Base-by-base conservation (phyloP, 2,888 invertebrate species). In the Zeuzera pyrina region DNA sequence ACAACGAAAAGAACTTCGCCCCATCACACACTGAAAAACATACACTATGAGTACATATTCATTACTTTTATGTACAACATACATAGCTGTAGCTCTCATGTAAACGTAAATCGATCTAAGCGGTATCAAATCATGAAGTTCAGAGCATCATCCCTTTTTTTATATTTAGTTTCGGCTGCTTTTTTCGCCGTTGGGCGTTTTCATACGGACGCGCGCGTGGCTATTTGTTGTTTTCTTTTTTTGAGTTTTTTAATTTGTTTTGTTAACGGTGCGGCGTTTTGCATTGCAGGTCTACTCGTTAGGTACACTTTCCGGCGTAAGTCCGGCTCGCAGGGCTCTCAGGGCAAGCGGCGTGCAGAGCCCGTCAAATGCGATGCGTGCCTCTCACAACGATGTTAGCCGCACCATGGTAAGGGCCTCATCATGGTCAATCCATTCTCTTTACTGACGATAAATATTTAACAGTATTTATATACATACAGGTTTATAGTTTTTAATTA, bases 271-370 rank as follows among this genome's bases (percentile, higher is more conserved):
- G 64, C 71, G 72, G 77, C 83, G 65, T 84, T 84, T 83, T 81
- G 72, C 77, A 81, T 84, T 84, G 73, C 84, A 84, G 84, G 84
- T 84, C 84, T 84, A 64, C 84, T 84, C 79, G 84, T 84, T 84
- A 84, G 84, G 84, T 84, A 84, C 83, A 84, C 84, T 76, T 84
- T 84, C 76, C 84, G 84, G 68, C 84, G 84, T 84, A 84, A 84
- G 76, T 81, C 84, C 73, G 79, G 77, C 66, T 76, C 81, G 66
- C 83, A 81, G 64, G 76, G 70, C 71, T 73, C 83, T 70, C 79
- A 77, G 71, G 70, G 68, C 72, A 79, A 73, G 72, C 72, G 76
- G 63, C 77, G 76, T 58, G 65, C 72, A 58, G 83, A 84, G 67
- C 76, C 79, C 64, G 79, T 77, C 74, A 74, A 77, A 72, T 84